phyloP scores from a whole-genome alignment of 2,113 vertebrate genomes.

The Ancistrus triradiatus region DNA sequence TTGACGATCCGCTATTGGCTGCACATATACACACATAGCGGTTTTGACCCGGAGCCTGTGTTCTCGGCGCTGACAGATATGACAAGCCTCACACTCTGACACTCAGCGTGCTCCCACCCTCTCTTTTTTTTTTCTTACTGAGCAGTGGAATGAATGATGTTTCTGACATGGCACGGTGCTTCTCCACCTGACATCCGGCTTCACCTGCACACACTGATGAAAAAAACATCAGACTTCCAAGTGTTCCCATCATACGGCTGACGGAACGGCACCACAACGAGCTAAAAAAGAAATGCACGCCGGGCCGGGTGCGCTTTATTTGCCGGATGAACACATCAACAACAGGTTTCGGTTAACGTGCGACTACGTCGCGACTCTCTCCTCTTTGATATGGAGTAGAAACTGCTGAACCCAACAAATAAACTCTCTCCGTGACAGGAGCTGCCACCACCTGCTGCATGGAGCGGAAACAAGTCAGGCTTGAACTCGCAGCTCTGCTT shows the following conservation, averaged over 20 bases:
- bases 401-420: slow-evolving; percentile 32
- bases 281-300: background rate
- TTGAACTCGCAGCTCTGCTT: slow-evolving; percentile 2
- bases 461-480: slow-evolving; percentile 13
- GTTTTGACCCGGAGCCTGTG: slow-evolving; percentile 28
- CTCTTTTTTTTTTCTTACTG: slow-evolving; percentile 6
- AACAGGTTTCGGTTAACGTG: slow-evolving; percentile 23
- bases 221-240: slow-evolving; percentile 27
- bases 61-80: slow-evolving; percentile 36
- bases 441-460: slow-evolving; percentile 25
- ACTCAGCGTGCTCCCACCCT: slow-evolving; percentile 8
- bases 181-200: slow-evolving; percentile 21
- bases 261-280: slow-evolving; percentile 1
- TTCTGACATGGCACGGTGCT: slow-evolving; percentile 36
- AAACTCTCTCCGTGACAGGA: slow-evolving; percentile 24
- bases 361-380: slow-evolving; percentile 9
- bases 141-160: slow-evolving; percentile 32
- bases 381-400: slow-evolving; percentile 27
- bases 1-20: slow-evolving; percentile 61
- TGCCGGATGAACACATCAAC: slow-evolving; percentile 27
- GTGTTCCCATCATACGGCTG: slow-evolving; percentile 17
- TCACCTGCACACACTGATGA: slow-evolving; percentile 17
- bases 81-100: slow-evolving; percentile 29
- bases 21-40: slow-evolving; percentile 43
- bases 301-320: slow-evolving; percentile 17